Base-by-base conservation (phyloP, 2,113 vertebrate species). In the Neotoma lepida region DNA sequence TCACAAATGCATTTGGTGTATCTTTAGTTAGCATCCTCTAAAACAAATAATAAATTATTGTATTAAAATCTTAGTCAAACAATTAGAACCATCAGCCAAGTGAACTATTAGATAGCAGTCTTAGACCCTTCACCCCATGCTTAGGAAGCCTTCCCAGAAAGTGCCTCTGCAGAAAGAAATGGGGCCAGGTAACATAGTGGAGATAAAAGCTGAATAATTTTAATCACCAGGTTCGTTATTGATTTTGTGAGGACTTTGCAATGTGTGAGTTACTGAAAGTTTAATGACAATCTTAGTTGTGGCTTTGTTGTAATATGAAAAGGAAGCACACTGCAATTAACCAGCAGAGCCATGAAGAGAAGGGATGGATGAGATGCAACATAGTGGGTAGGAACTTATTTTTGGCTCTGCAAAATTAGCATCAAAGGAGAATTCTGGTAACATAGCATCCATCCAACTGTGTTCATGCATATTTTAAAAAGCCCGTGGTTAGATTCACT, bases 381-480 rank as follows among this genome's bases (percentile, higher is more conserved):
- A 93, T 94, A 87, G 39, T 97, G 94, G 97, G 97, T 95, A 97
- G 93, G 95, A 96, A 93, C 12, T 86, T 97, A 56, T 78, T 96
- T 86, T 82, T 61, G 91, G 94, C 74, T 97, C 95, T 91, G 90
- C 80, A 97, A 81, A 92, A 87, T 81, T 61, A 90, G 77, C 93
- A 96, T 77, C n/a, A 30, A 96, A 96, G 94, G 71, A 39, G 0
- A 96, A 63, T 33, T 95, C 88, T 28, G 5, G 64, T 64, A 89
- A 71, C 51, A 81, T 91, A 96, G 93, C 95, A 97, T 94, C 93
- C 94, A 96, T 30, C 86, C 86, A 26, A 93, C 49, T 89, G 85
- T 81, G 54, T 90, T 86, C 98, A 99, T 98, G 98, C 98, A 97
- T 66, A 97, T 98, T 98, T 98, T 93, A 96, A 74, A 93, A 96